These are phyloP conservation scores for Neocloeon triangulifer DNA, from an alignment of 1,140 invertebrate species.

Conservation along the genomic window DNA sequence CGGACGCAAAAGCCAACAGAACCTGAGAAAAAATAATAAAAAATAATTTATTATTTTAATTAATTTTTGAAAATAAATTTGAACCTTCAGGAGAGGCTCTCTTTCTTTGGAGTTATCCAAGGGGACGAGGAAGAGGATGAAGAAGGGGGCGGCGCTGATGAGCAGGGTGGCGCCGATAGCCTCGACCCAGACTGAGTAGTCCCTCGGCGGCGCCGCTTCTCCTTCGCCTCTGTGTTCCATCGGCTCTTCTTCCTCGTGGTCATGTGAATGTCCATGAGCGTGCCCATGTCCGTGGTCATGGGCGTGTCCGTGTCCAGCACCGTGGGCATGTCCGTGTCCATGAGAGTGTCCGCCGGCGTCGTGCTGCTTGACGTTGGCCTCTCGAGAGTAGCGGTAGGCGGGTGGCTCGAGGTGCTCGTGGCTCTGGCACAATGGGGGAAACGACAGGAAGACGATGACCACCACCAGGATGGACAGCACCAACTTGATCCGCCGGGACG, in stretches of 20 bases:
- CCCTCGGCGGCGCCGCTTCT: constrained; percentile 8
- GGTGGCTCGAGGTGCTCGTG: constrained; percentile 28
- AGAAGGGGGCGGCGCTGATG: constrained; percentile 83
- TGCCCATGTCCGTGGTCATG: constrained; percentile 18
- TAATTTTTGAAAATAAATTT: too few species aligned
- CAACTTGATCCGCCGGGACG: too few species aligned
- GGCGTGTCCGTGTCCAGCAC: constrained; percentile 17
- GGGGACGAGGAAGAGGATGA: constrained; percentile 85
- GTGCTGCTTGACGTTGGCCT: constrained; percentile 33
- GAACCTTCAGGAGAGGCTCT: constrained; percentile 69
- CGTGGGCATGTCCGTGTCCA: constrained; percentile 13
- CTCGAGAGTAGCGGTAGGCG: constrained; percentile 48
- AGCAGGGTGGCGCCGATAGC: constrained; percentile 72
- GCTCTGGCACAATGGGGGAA: constrained; percentile 18
- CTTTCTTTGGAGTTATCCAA: constrained; percentile 66
- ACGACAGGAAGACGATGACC: constrained; percentile 20
- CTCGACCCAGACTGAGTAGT: constrained; percentile 37
- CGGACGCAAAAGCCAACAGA: constrained; percentile 81
- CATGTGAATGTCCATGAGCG: constrained; percentile 12
- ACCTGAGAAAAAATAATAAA: too few species aligned
- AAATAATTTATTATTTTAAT: too few species aligned
- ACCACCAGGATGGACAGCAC: too few species aligned
- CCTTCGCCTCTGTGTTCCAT: background rate
- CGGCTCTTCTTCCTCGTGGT: constrained; percentile 3
- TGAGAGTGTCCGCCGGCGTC: constrained; percentile 5